Conservation (phyloP, 2,888 invertebrate genomes). For the Oxyteleia sp. region DNA sequence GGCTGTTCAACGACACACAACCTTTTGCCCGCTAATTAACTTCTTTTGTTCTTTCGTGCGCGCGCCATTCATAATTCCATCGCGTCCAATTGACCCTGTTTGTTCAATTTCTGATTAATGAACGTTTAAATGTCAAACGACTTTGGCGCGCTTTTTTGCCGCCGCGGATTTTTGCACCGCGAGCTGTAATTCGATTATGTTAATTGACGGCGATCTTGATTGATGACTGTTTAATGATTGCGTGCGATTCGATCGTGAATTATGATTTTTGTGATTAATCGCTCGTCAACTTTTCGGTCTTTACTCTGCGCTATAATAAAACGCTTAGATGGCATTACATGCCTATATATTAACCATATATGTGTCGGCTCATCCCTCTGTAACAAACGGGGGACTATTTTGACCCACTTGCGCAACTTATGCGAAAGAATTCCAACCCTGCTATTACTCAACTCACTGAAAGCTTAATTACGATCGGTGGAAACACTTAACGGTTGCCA, state of each 20-base stretch:
- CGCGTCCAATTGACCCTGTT: conserved; percentile 68
- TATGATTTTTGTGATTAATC: conserved; percentile 46
- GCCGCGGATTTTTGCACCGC: conserved; percentile 3
- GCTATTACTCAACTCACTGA: too few relatives aligned
- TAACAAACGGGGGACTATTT: too few relatives aligned
- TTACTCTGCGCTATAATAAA: too few relatives aligned
- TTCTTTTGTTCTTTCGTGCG: conserved; percentile 60
- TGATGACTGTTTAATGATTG: conserved; percentile 61
- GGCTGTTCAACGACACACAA: conserved; percentile 36
- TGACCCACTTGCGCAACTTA: too few relatives aligned
- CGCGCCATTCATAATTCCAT: conserved; percentile 61
- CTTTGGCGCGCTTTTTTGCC: conserved; percentile 12
- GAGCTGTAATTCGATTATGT: conserved; percentile 49
- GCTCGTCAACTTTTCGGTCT: too few relatives aligned
- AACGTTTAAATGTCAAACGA: conserved; percentile 56
- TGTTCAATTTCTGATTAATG: conserved; percentile 68
- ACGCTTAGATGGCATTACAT: too few relatives aligned
- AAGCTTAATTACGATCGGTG: too few relatives aligned
- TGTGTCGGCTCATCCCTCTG: too few relatives aligned
- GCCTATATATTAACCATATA: too few relatives aligned
- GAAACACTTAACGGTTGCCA: too few relatives aligned
- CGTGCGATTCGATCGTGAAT: conserved; percentile 33
- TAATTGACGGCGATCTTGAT: conserved; percentile 55
- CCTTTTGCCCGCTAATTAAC: conserved; percentile 69
- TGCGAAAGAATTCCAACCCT: too few relatives aligned